phyloP scores from a whole-genome alignment of 2,797 vertebrate species.

The Siniperca obscura region DNA sequence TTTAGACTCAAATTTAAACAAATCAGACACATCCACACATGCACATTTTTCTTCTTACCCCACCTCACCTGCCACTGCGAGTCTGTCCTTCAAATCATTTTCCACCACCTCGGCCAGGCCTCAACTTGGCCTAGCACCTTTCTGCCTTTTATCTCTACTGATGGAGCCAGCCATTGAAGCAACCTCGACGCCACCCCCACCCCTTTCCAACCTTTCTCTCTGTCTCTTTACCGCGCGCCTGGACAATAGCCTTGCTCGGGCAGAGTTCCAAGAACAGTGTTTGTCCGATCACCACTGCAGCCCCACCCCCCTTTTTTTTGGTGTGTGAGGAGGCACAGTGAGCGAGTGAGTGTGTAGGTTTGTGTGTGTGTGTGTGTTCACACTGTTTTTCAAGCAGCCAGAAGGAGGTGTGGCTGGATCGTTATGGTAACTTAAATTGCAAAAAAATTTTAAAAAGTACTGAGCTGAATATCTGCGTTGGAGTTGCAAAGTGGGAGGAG shows the following conservation, averaged over 20 bases:
- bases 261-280: conserved; percentile 78
- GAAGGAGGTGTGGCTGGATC: conserved; percentile 58
- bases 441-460: not conserved
- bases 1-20: not conserved
- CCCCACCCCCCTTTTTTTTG: conserved; percentile 70
- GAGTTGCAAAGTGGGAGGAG: conserved; percentile 15
- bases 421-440: conserved; percentile 59
- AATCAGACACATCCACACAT: not conserved
- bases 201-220: conserved; percentile 63
- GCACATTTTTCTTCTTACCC: not conserved
- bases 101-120: conserved; percentile 48
- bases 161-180: conserved; percentile 69
- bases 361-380: conserved; percentile 9
- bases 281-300: conserved; percentile 71
- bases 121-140: conserved; percentile 71
- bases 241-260: conserved; percentile 75
- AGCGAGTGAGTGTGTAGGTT: conserved; percentile 28
- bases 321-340: conserved; percentile 56
- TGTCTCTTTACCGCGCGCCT: conserved; percentile 63
- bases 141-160: conserved; percentile 66
- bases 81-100: conserved; percentile 32
- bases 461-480: conserved; percentile 18
- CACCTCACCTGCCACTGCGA: conserved; percentile 35
- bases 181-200: conserved; percentile 50
- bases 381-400: conserved; percentile 41